phyloP scores from a whole-genome alignment of 2,797 vertebrate genomes.

The Crenichthys baileyi region DNA sequence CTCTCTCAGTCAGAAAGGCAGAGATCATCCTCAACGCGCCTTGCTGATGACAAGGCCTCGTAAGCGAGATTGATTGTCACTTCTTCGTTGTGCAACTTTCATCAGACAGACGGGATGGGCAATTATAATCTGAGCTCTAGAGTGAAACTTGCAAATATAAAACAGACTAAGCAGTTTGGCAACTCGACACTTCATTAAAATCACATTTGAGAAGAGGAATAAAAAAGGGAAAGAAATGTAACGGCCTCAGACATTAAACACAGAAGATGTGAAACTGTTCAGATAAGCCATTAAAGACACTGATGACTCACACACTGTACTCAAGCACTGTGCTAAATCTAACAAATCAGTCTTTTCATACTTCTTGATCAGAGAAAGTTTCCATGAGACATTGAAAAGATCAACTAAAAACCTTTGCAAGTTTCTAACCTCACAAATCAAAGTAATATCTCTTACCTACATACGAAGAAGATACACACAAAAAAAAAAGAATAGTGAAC shows the following conservation, averaged over 20 bases:
- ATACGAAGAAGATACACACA: background rate
- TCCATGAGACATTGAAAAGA: background rate
- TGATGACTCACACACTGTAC: conserved; percentile 21
- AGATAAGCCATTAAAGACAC: conserved; percentile 28
- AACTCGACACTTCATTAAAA: conserved; percentile 22
- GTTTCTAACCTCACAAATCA: background rate
- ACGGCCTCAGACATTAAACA: conserved; percentile 17
- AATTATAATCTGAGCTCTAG: conserved; percentile 37
- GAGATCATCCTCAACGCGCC: conserved; percentile 58
- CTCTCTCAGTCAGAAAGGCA: conserved; percentile 60
- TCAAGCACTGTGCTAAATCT: background rate
- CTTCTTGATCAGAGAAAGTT: background rate
- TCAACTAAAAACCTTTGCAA: background rate
- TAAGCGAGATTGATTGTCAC: conserved; percentile 78
- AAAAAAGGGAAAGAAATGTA: background rate
- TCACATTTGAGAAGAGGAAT: conserved; percentile 11
- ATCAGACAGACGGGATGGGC: conserved; percentile 10
- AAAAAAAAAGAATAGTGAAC: background rate
- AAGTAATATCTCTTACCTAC: background rate
- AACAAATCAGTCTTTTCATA: background rate
- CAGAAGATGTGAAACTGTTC: conserved; percentile 13
- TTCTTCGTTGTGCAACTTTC: conserved; percentile 56
- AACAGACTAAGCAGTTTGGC: conserved; percentile 5
- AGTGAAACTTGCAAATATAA: conserved; percentile 42
- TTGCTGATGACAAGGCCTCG: conserved; percentile 62